These are phyloP conservation scores for Hylaea fasciaria DNA, from an alignment of 2,888 invertebrate species.

Conservation along the genomic window DNA sequence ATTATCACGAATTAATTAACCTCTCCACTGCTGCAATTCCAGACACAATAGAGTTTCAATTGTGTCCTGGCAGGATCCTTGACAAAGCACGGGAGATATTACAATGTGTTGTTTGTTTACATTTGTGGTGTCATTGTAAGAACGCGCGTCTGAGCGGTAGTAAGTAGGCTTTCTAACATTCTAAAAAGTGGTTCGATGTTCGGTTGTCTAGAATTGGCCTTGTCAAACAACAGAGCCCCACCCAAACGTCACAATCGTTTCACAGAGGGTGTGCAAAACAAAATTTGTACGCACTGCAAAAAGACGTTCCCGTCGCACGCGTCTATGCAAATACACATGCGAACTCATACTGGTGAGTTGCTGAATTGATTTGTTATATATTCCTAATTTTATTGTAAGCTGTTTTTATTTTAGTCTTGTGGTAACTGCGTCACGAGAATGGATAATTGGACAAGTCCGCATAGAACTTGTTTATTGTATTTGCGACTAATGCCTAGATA, in stretches of 20 bases:
- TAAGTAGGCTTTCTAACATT: slow-evolving; percentile 45
- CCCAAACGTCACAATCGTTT: slow-evolving; percentile 86
- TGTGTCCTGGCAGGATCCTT: too few relatives aligned
- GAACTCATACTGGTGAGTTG: slow-evolving; percentile 88
- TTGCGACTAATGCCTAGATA: too few relatives aligned
- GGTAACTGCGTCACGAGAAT: too few relatives aligned
- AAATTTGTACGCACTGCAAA: slow-evolving; percentile 88
- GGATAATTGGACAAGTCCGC: too few relatives aligned
- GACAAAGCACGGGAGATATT: too few relatives aligned
- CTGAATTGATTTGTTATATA: too few relatives aligned
- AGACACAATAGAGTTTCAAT: too few relatives aligned
- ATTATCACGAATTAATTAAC: not conserved
- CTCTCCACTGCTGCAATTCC: too few relatives aligned
- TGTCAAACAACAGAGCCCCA: slow-evolving; percentile 89
- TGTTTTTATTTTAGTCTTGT: too few relatives aligned
- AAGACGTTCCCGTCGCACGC: slow-evolving; percentile 92
- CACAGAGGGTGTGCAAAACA: slow-evolving; percentile 84
- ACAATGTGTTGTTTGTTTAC: too few relatives aligned
- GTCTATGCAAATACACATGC: slow-evolving; percentile 91
- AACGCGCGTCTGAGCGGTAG: slow-evolving; percentile 8
- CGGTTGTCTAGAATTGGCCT: slow-evolving; percentile 88
- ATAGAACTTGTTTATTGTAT: too few relatives aligned
- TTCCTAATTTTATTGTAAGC: too few relatives aligned
- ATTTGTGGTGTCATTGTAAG: slow-evolving; percentile 12
- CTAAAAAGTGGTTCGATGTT: slow-evolving; percentile 77